These are phyloP conservation scores for Bombus waltoni DNA, from an alignment of 1,140 invertebrate genomes.

Conservation along the genomic window DNA sequence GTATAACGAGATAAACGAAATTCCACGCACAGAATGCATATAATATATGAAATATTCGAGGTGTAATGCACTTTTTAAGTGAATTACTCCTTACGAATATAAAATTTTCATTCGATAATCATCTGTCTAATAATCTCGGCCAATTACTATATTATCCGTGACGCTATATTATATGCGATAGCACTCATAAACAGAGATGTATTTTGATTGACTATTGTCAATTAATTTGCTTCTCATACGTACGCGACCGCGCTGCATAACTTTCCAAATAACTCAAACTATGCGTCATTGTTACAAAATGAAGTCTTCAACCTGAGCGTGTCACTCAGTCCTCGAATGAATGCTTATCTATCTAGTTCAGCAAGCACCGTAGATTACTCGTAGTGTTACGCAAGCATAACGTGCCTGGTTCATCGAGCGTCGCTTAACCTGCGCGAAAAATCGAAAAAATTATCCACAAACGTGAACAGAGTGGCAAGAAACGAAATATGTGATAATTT, in stretches of 20 bases:
- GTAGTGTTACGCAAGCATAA: not conserved
- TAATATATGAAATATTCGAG: no score
- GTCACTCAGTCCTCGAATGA: not conserved
- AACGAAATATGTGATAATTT: not conserved
- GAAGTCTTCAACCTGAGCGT: not conserved
- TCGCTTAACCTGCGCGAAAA: not conserved
- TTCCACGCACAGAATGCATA: no score
- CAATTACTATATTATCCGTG: no score
- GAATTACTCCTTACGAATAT: no score
- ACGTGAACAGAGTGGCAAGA: not conserved
- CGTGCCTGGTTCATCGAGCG: not conserved
- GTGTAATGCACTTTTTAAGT: no score
- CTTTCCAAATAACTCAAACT: not conserved
- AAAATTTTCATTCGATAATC: no score
- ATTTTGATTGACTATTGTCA: not conserved
- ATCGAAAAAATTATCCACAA: not conserved
- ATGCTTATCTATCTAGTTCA: conserved; percentile 1
- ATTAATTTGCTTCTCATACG: not conserved
- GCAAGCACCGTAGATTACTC: not conserved
- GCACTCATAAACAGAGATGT: no score
- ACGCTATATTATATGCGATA: no score
- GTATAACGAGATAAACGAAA: no score
- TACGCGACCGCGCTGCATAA: not conserved
- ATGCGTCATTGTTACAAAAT: not conserved
- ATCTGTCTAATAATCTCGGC: no score